phyloP scores from a whole-genome alignment of 2,888 invertebrate species.

The Alcis repandata region DNA sequence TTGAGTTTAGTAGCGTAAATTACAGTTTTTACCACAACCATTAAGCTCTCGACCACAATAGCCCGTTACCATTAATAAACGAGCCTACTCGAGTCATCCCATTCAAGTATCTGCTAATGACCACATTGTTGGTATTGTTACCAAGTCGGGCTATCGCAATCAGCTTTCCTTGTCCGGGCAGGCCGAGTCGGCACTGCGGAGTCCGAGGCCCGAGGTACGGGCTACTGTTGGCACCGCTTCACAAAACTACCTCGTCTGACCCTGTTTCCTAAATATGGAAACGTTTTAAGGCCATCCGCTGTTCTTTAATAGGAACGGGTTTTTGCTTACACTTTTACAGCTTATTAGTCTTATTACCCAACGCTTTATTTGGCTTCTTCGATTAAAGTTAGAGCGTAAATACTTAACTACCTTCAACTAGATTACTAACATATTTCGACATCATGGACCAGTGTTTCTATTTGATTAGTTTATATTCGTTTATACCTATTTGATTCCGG shows the following conservation, averaged over 20 bases:
- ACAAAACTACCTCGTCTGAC: slow-evolving; percentile 72
- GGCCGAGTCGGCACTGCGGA: no score
- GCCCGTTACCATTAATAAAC: slow-evolving; percentile 37
- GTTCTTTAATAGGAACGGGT: slow-evolving; percentile 44
- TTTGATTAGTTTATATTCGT: no score
- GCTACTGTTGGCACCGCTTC: slow-evolving; percentile 55
- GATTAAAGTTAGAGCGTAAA: slow-evolving; percentile 15
- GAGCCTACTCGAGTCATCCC: slow-evolving; percentile 32
- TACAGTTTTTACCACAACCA: slow-evolving; percentile 9
- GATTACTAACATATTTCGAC: slow-evolving; percentile 11
- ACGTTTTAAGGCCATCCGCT: slow-evolving; percentile 71
- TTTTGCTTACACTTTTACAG: slow-evolving; percentile 24
- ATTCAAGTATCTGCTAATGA: slow-evolving; percentile 51
- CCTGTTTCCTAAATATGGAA: slow-evolving; percentile 81
- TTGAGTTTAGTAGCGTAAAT: background rate
- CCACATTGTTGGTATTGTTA: slow-evolving; percentile 57
- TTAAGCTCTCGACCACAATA: slow-evolving; percentile 28
- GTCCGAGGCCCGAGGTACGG: slow-evolving; percentile 16
- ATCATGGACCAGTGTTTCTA: background rate
- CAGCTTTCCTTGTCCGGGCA: slow-evolving; percentile 68
- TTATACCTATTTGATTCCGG: no score
- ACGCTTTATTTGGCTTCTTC: slow-evolving; percentile 29
- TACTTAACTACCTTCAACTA: slow-evolving; percentile 8
- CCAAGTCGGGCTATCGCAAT: slow-evolving; percentile 66
- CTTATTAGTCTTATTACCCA: slow-evolving; percentile 16